These are phyloP conservation scores for Amphipoea lucens DNA, from an alignment of 2,888 invertebrate species.

Conservation along the genomic window DNA sequence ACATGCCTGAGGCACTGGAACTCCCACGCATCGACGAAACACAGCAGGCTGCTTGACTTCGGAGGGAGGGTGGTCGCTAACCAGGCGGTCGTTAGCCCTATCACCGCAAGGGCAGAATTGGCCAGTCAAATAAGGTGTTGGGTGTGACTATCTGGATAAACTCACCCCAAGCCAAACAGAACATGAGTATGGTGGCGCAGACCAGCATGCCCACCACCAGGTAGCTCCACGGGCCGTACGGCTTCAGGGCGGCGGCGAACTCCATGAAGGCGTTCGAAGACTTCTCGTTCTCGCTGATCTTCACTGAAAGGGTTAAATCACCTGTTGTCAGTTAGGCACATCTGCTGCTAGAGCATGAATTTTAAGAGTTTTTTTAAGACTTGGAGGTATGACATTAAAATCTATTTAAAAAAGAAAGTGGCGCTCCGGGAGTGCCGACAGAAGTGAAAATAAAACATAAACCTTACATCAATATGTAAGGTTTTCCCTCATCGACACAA, in stretches of 20 bases:
- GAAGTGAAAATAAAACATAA: no score
- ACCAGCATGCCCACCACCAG: conserved; percentile 93
- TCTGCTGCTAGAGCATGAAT: conserved; percentile 31
- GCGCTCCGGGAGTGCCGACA: no score
- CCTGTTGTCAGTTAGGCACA: conserved; percentile 71
- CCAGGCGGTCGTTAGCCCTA: no score
- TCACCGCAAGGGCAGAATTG: no score
- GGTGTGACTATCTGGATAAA: conserved; percentile 1
- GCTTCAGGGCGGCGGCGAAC: conserved; percentile 91
- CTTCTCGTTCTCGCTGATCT: conserved; percentile 85
- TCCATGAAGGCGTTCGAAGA: conserved; percentile 86
- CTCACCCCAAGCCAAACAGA: conserved; percentile 93
- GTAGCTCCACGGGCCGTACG: conserved; percentile 94
- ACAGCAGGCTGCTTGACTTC: no score
- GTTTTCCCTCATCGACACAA: conserved; percentile 10
- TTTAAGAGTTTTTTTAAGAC: neutral
- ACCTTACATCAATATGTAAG: neutral
- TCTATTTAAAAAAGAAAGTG: neutral
- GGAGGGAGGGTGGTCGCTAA: no score
- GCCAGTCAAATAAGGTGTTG: no score
- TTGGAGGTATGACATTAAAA: neutral
- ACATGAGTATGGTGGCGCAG: conserved; percentile 92
- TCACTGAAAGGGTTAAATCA: conserved; percentile 83
- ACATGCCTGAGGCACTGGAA: no score
- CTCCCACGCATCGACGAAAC: no score